Evolutionary conservation across 2,888 invertebrate species (phyloP).

Genomic region (Cephus pulcher): DNA sequence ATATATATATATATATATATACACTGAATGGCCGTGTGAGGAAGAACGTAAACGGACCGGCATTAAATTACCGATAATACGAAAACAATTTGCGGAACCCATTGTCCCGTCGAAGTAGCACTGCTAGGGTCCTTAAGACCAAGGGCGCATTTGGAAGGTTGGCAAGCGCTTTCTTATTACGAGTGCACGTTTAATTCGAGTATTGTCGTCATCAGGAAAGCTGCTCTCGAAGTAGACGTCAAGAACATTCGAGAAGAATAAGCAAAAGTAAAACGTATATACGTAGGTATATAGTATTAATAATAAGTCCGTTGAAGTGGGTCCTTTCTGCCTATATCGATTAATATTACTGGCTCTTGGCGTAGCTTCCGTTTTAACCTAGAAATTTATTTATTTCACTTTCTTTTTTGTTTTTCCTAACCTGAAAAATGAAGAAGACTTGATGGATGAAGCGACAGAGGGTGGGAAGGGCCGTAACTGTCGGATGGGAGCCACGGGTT

Average conservation of each 20-base stretch:
- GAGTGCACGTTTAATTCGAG: slow-evolving; percentile 45
- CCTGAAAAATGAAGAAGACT: not conserved
- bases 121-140: slow-evolving; percentile 18
- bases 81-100: slow-evolving; percentile 43
- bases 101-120: slow-evolving; percentile 36
- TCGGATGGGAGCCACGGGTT: not conserved
- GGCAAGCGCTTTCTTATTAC: slow-evolving; percentile 27
- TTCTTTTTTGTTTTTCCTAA: not conserved
- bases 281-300: not conserved
- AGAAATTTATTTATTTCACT: not conserved
- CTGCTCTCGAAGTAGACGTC: slow-evolving; percentile 41
- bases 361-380: not conserved
- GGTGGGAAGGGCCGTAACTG: not conserved
- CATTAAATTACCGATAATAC: slow-evolving; percentile 43
- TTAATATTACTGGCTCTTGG: not conserved
- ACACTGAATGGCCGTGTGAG: not conserved
- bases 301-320: not conserved
- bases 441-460: not conserved
- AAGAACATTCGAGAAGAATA: slow-evolving; percentile 29
- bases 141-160: slow-evolving; percentile 15
- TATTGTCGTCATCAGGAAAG: slow-evolving; percentile 38
- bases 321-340: not conserved
- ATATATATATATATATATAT: rapidly evolving
- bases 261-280: not conserved
- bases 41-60: not conserved